Evolutionary conservation across 2,113 vertebrate genomes (phyloP).

Genomic region (Hemiprocne comata): DNA sequence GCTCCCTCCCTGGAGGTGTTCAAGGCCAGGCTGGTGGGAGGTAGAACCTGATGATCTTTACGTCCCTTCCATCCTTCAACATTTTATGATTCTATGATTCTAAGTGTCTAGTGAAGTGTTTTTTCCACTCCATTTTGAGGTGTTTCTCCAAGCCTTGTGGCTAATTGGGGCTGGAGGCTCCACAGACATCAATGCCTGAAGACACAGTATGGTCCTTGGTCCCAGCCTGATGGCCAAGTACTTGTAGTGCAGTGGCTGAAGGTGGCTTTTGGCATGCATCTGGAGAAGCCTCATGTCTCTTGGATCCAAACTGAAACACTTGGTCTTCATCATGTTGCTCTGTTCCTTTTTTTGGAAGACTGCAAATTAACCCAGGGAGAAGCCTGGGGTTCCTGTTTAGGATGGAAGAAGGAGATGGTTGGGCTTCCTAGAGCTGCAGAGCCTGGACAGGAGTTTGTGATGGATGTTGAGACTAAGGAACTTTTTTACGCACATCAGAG

Average conservation of each 20-base stretch:
- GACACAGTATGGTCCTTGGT: not conserved
- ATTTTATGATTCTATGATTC: too few species aligned
- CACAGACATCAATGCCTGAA: not conserved
- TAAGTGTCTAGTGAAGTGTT: too few species aligned
- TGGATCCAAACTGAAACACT: not conserved
- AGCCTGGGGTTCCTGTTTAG: not conserved
- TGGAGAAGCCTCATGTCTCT: not conserved
- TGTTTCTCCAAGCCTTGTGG: accelerated
- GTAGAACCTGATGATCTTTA: too few species aligned
- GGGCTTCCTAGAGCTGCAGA: not conserved
- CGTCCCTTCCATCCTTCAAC: too few species aligned
- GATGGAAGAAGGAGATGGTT: not conserved
- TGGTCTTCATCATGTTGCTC: not conserved
- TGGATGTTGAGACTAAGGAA: not conserved
- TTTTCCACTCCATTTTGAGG: too few species aligned
- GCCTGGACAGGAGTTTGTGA: not conserved
- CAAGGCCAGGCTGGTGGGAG: too few species aligned
- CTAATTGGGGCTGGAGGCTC: not conserved
- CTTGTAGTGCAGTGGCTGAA: not conserved
- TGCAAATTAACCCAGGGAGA: not conserved
- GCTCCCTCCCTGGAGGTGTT: too few species aligned
- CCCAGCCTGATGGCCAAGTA: too few species aligned
- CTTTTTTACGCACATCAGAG: accelerated
- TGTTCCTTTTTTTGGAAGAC: not conserved
- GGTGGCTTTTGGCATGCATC: not conserved